Evolutionary conservation across 2,113 vertebrate genomes (phyloP).

Genomic region (Dipodomys ordii): DNA sequence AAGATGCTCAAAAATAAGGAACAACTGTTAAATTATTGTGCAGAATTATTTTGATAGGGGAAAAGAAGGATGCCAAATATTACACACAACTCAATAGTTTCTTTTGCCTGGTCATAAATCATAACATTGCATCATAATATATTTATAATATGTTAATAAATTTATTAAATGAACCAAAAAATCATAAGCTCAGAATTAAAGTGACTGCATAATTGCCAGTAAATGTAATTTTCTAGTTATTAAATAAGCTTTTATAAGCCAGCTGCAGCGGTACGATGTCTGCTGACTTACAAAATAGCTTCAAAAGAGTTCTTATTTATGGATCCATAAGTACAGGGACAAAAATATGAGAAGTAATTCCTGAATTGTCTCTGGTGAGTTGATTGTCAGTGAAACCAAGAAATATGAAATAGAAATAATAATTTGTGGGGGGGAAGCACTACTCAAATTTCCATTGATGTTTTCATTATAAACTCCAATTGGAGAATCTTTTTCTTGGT

Average conservation of each 20-base stretch:
- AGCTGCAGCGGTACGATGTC: background rate
- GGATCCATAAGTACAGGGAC: background rate
- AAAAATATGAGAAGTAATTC: conserved; percentile 34
- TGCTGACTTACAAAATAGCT: conserved; percentile 18
- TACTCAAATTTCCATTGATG: background rate
- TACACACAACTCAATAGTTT: background rate
- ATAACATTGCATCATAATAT: background rate
- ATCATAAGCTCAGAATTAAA: conserved; percentile 27
- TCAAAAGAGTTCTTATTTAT: conserved; percentile 2
- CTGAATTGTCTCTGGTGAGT: conserved; percentile 4
- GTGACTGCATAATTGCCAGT: background rate
- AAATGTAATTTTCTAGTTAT: conserved; percentile 16
- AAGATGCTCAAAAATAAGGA: background rate
- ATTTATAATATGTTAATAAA: conserved; percentile 33
- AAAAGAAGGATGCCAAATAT: background rate
- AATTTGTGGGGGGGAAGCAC: background rate
- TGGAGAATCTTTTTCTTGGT: background rate
- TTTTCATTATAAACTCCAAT: background rate
- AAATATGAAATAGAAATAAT: conserved; percentile 25
- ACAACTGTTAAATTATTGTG: background rate
- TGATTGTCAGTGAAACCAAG: background rate
- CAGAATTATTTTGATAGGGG: background rate
- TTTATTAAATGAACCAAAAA: conserved; percentile 30
- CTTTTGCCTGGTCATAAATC: conserved; percentile 22
- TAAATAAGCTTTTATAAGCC: conserved; percentile 8